Evolutionary conservation across 53 echinoderm and acorn worm genomes (phyloP).

Genomic region (Patiria pectinifera): DNA sequence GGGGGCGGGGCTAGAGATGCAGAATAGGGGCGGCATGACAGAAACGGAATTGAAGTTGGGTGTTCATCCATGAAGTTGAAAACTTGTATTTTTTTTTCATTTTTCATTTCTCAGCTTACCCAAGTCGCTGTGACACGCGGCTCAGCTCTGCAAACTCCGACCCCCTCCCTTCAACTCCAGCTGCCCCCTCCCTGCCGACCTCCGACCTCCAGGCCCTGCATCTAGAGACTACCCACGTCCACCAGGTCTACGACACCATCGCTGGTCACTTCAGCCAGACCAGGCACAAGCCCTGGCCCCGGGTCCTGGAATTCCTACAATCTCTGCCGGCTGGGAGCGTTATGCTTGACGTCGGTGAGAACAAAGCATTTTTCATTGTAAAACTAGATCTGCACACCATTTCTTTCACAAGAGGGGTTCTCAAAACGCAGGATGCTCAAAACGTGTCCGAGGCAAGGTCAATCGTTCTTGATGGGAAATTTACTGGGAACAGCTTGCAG

Average conservation of each 20-base stretch:
- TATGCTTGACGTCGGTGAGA: conserved; percentile 90
- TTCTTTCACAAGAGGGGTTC: not conserved
- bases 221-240: conserved; percentile 86
- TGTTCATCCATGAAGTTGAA: too few species aligned
- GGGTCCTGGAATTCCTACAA: conserved; percentile 78
- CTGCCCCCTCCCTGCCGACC: conserved; percentile 60
- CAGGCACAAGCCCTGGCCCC: conserved; percentile 95
- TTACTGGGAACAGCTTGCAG: too few species aligned
- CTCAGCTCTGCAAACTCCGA: conserved; percentile 10
- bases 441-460: too few species aligned
- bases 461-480: too few species aligned
- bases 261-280: conserved; percentile 98
- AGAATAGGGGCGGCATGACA: too few species aligned
- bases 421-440: too few species aligned
- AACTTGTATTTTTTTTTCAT: not conserved
- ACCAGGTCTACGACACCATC: conserved; percentile 88
- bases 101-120: conserved; percentile 69
- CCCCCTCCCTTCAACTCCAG: not conserved
- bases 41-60: not conserved
- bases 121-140: conserved; percentile 86
- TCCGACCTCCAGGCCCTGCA: conserved; percentile 79
- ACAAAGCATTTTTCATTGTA: not conserved
- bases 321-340: conserved; percentile 69
- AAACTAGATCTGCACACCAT: not conserved
- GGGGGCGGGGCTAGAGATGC: not conserved